Evolutionary conservation across 23 tunicate species (phyloP).

Genomic region (Clavelina lepadiformis): DNA sequence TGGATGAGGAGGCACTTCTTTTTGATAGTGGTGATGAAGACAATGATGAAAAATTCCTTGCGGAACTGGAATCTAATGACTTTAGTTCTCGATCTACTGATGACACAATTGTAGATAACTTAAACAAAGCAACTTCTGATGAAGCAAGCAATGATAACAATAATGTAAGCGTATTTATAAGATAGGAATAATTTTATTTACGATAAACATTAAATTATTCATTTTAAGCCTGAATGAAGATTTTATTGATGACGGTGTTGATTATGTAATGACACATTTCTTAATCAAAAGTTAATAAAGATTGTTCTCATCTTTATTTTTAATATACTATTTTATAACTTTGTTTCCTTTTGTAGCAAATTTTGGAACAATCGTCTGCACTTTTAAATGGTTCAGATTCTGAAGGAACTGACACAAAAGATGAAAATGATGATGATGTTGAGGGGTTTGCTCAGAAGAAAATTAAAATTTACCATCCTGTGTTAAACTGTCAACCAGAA

Average conservation of each 20-base stretch:
- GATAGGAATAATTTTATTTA: too few species aligned
- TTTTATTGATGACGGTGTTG: too few species aligned
- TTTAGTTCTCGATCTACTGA: too few species aligned
- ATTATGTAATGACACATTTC: neutral
- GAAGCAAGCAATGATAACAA: neutral
- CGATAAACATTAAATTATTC: too few species aligned
- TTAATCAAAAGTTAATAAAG: neutral
- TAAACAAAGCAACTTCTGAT: neutral
- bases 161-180: too few species aligned
- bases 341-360: neutral
- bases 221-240: too few species aligned
- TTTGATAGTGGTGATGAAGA: constrained; percentile 37
- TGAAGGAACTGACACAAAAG: constrained; percentile 33
- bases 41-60: constrained; percentile 3
- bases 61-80: too few species aligned
- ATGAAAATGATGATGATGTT: constrained; percentile 28
- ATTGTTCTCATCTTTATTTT: neutral
- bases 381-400: constrained; percentile 3
- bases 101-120: neutral
- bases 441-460: constrained; percentile 6
- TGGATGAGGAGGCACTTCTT: constrained; percentile 27
- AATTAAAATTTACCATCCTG: constrained; percentile 19
- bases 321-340: neutral
- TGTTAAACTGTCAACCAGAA: constrained; percentile 6
- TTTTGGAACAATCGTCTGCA: constrained; percentile 1